A percentile compares a stretch with the other conserved stretches of the same genome.
Conservation (phyloP, 2,113 vertebrate genomes). For the Cynopterus brachyotis region DNA sequence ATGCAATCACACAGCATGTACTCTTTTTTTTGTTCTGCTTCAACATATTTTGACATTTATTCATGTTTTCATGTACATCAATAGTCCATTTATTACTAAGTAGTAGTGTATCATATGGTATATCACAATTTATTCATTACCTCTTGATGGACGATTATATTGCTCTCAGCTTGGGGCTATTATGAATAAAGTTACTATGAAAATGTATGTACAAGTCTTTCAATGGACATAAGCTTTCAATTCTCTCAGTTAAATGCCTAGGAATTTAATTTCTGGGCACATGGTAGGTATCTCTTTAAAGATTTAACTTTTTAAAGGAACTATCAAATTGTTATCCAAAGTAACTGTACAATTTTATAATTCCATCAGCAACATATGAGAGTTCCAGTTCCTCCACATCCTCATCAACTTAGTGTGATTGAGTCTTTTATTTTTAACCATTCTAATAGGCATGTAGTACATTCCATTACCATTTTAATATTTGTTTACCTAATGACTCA, state of each 20-base stretch:
- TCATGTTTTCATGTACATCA: not conserved
- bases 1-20: not conserved
- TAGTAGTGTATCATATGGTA: not conserved
- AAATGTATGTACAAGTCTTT: not conserved
- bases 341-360: not conserved
- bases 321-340: not conserved
- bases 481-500: not conserved
- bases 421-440: not conserved
- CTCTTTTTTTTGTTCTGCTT: not conserved
- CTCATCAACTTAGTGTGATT: not conserved
- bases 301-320: not conserved
- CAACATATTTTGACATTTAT: not conserved
- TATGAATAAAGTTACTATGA: not conserved
- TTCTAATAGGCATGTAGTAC: not conserved
- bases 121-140: not conserved
- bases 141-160: not conserved
- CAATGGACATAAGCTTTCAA: not conserved
- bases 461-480: not conserved
- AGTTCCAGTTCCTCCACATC: not conserved
- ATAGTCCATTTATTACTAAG: not conserved
- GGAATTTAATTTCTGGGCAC: not conserved
- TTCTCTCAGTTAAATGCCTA: not conserved
- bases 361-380: not conserved
- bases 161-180: not conserved
- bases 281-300: not conserved